Conservation (phyloP, 2,888 invertebrate genomes). For the Anoplius nigerrimus region DNA sequence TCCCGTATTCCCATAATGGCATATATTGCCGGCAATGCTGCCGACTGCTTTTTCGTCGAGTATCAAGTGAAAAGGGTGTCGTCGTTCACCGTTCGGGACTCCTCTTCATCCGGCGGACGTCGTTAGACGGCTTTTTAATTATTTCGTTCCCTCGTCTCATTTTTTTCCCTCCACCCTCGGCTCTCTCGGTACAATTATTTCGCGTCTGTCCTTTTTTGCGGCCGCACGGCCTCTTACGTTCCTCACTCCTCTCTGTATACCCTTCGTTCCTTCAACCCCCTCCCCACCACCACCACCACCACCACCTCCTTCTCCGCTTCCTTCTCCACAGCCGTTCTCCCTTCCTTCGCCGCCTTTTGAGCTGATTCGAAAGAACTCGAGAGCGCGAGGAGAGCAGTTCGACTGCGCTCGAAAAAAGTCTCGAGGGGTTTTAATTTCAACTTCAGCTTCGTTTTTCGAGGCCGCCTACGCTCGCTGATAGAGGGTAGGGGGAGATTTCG, state of each 20-base stretch:
- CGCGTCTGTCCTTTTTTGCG: constrained; percentile 11
- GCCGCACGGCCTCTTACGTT: neutral
- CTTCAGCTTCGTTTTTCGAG: neutral
- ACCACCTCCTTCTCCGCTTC: neutral
- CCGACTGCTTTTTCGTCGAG: too few species aligned
- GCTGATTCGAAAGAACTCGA: neutral
- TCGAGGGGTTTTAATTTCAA: constrained; percentile 6
- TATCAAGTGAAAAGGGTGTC: constrained; percentile 16
- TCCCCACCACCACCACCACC: neutral
- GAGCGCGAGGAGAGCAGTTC: neutral
- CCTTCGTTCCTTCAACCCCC: constrained; percentile 2
- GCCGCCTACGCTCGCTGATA: neutral
- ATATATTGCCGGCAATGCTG: too few species aligned
- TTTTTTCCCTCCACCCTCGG: constrained; percentile 16
- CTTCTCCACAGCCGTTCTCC: neutral
- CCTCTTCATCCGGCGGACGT: constrained; percentile 10
- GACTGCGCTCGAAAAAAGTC: constrained; percentile 5
- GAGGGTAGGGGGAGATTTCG: neutral
- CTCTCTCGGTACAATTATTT: constrained; percentile 11
- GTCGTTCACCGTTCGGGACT: constrained; percentile 24
- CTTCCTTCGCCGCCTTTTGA: neutral
- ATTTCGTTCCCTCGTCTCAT: constrained; percentile 27
- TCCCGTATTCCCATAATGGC: too few species aligned
- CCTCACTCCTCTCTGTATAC: constrained; percentile 11
- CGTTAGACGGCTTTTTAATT: constrained; percentile 40